phyloP scores from a whole-genome alignment of 2,888 invertebrate genomes.

The Deilephila elpenor region DNA sequence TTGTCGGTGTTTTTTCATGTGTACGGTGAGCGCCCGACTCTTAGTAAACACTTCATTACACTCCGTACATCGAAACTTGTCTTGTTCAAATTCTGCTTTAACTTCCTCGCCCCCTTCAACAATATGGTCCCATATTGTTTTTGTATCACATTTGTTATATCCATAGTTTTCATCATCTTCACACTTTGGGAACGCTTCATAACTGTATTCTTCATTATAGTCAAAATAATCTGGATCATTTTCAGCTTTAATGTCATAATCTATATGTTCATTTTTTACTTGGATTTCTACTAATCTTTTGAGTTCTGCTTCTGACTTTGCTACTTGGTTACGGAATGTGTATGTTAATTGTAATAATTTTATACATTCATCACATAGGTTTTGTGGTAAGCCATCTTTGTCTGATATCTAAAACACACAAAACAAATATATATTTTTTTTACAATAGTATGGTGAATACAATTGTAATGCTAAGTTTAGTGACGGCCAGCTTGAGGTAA shows the following conservation, averaged over 20 bases:
- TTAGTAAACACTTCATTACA: conserved; percentile 83
- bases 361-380: conserved; percentile 84
- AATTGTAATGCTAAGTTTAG: too few relatives aligned
- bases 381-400: conserved; percentile 86
- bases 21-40: conserved; percentile 75
- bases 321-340: conserved; percentile 65
- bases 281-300: conserved; percentile 59
- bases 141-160: conserved; percentile 78
- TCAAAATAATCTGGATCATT: conserved; percentile 41
- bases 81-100: conserved; percentile 50
- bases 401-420: conserved; percentile 59
- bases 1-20: conserved; percentile 63
- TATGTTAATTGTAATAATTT: conserved; percentile 77
- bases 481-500: too few relatives aligned
- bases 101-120: conserved; percentile 43
- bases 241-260: conserved; percentile 32
- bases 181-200: conserved; percentile 44
- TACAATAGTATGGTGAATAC: too few relatives aligned
- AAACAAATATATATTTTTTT: neutral
- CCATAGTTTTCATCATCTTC: conserved; percentile 48
- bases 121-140: conserved; percentile 60
- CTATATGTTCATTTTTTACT: conserved; percentile 50
- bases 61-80: conserved; percentile 72
- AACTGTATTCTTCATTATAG: conserved; percentile 46
- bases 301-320: conserved; percentile 62